Conservation (phyloP, 2,113 vertebrate species). For the Eupsittula cactorum region DNA sequence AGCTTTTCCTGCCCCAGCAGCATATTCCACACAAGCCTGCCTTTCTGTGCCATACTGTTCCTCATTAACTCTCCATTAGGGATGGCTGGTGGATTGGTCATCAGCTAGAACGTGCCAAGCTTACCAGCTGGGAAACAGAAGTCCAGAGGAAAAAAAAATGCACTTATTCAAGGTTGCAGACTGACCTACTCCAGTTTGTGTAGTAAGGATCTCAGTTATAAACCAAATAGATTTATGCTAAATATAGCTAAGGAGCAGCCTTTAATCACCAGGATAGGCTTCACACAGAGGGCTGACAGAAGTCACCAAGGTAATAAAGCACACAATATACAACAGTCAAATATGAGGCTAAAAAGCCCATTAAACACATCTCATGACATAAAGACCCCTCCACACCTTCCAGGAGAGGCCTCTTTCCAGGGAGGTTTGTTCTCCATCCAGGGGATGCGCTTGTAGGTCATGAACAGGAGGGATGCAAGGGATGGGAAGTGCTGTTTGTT, state of each 20-base stretch:
- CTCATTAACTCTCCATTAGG: not conserved
- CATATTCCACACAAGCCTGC: not conserved
- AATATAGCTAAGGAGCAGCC: not conserved
- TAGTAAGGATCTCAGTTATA: not conserved
- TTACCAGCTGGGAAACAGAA: not conserved
- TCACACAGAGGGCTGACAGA: not conserved
- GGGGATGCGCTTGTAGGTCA: not conserved
- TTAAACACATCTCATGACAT: not conserved
- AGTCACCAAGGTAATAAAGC: not conserved
- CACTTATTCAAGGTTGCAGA: not conserved
- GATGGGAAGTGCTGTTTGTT: not conserved
- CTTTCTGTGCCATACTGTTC: not conserved
- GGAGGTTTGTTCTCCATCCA: not conserved
- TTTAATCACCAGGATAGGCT: not conserved
- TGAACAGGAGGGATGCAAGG: not conserved
- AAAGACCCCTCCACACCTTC: not conserved
- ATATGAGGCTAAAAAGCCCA: not conserved
- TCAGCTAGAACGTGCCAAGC: not conserved
- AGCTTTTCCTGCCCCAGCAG: not conserved
- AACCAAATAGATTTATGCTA: not conserved
- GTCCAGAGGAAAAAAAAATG: not conserved
- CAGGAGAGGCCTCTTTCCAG: not conserved
- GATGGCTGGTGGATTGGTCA: not conserved
- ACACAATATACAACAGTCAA: not conserved
- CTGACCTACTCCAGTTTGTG: constrained; percentile 37